Base-by-base conservation (phyloP, 2,797 vertebrate genomes). In the Anolis apletophallus region DNA sequence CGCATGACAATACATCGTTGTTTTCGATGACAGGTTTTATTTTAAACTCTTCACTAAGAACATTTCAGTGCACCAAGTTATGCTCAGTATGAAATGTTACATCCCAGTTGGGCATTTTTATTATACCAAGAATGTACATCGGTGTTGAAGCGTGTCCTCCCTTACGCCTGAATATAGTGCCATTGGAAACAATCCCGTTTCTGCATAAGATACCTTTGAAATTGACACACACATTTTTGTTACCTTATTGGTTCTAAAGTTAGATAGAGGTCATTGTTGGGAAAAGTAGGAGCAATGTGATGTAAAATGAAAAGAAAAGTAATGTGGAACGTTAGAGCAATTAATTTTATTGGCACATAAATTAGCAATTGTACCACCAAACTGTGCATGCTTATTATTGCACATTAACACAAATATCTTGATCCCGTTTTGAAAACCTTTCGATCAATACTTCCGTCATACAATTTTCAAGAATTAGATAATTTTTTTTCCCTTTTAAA, bases 321-420 rank as follows among this genome's bases (percentile, higher is more conserved):
- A 90, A 55, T 91, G 82, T 95, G 91, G 85, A 94, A 95, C 95
- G 94, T 93, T 91, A 77, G 91, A 87, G 90, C 88, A 91, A 36
- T 92, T 91, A 83, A 84, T 95, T 95, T 94, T 96, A 94, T 96
- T 96, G 96, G 91, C 95, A 94, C 94, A 87, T 93, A 93, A 95
- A 90, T 92, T 94, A 94, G 93, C 90, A 94, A 88, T 86, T 90
- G 90, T 95, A 95, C 93, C 94, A 94, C 92, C 90, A 91, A 93
- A 93, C 88, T 96, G 94, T 97, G 96, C 97, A 97, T 96, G 97
- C 97, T 95, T 95, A 87, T 96, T 96, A 95, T 95, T 97, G 94
- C 96, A 97, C 96, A 93, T 94, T 95, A 94, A 94, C 95, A 95
- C 93, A 94, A 93, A 85, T 92, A 91, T 73, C 91, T 80, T 79